Evolutionary conservation across 2,888 invertebrate genomes (phyloP).

Genomic region (Fabriciana adippe): DNA sequence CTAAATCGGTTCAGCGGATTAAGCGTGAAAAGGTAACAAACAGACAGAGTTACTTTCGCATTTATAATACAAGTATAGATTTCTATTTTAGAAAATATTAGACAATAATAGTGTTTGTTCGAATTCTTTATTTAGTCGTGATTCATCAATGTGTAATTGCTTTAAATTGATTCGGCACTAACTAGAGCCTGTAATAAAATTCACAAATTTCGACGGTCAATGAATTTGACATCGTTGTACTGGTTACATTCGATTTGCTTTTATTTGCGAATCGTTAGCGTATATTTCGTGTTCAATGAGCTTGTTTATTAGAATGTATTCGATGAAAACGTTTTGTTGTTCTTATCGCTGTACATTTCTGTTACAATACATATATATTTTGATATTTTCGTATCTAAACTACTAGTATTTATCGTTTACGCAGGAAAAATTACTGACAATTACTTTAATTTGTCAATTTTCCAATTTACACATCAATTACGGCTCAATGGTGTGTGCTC

Average conservation of each 20-base stretch:
- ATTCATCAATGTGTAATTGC: constrained; percentile 26
- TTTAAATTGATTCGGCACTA: constrained; percentile 54
- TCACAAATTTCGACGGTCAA: constrained; percentile 58
- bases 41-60: too few species aligned
- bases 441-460: constrained; percentile 18
- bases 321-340: not conserved
- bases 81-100: not conserved
- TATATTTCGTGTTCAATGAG: not conserved
- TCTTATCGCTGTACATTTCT: not conserved
- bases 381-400: not conserved
- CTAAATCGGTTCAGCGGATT: too few species aligned
- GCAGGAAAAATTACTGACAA: not conserved
- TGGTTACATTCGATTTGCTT: constrained; percentile 34
- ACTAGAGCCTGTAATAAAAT: constrained; percentile 47
- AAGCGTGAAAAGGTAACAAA: too few species aligned
- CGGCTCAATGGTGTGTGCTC: constrained; percentile 8
- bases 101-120: not conserved
- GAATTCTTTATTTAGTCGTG: constrained; percentile 21
- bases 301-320: not conserved
- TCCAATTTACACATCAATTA: constrained; percentile 25
- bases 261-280: constrained; percentile 19
- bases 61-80: too few species aligned
- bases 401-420: constrained; percentile 3
- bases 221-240: constrained; percentile 52
- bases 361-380: not conserved